Base-by-base conservation (phyloP, 2,113 vertebrate genomes). In the Centropristis striata region DNA sequence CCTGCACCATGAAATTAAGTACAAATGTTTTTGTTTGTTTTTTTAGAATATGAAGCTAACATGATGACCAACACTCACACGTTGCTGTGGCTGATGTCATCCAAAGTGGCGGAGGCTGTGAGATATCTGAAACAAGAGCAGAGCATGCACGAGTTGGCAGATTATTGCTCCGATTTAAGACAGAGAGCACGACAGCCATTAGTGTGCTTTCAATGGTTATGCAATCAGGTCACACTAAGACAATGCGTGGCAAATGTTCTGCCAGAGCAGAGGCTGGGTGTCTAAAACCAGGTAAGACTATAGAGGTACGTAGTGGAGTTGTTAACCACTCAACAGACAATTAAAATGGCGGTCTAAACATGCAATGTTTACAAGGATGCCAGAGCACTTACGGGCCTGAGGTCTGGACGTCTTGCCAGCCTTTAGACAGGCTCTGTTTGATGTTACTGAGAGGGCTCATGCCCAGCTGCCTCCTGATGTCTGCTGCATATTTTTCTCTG, bases 341-440 rank as follows among this genome's bases (percentile, higher is more conserved):
- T 53, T 0, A 53, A 11, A 25, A 15, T 47, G 2, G 4, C 5
- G 5, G 51, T 20, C 2, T 20, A 37, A 39, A 37, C 13, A 25
- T 54, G 39, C 18, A 39, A 11, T 23, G 39, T 60, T 50, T 72
- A 1, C 27, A 21, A 37, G 55, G 21, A 16, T 11, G 4, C 13
- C 15, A 18, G 16, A 12, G 78, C 64, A 97, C 98, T 95, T 83
- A 99, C 98, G 97, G 97, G 0, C 85, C 92, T 20, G 98, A 99
- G 59, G 95, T 96, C 81, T 99, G 98, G 54, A 99, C 94, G 0
- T 98, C 97, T 0, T 98, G 98, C 97, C 98, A 98, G 84, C 98
- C 95, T 89, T 95, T 96, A 12, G 95, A 95, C 18, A 99, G 88
- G 87, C 97, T 99, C 77, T 96, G 96, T 91, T 96, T 97, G 15